Evolutionary conservation across 2,113 vertebrate genomes (phyloP), one percentile per base, ranked within the genome.

Genomic region (Carassius gibelio): DNA sequence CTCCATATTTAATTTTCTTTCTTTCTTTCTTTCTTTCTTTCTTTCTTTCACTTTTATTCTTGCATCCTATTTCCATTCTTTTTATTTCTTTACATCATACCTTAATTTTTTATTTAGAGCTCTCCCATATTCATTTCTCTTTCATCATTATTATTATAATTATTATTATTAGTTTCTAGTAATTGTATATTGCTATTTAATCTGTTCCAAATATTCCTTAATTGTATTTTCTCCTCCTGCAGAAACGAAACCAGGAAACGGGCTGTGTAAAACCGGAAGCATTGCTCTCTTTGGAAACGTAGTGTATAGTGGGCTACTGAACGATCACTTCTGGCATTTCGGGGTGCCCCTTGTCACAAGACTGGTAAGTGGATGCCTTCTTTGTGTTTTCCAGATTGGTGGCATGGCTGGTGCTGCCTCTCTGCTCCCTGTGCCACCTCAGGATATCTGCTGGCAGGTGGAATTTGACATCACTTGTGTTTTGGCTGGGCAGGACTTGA

Each of bases 221-320:
- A 11, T 81, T 4, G 78, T 82, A 42, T 17, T 71, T 6, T 85
- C 6, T 84, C 2, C 23, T 74, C 11, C 30, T 62, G 21, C 89
- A 94, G 93, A 94, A 93, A 89, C 88, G 72, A 94, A 94, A 90
- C 91, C 93, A 93, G 93, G 92, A 91, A 92, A 91, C 91, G 91
- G 90, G 91, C 85, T 91, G 89, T 94, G 89, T 90, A 94, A 94
- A 90, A 88, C 92, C 87, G 94, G 92, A 93, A 91, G 88, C 92
- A 92, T 94, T 90, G 90, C 93, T 91, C 83, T 94, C 85, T 93
- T 94, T 88, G 93, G 94, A 57, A 94, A 93, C 93, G 92, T 94
- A 88, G 92, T 94, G 84, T 94, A 92, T 91, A 91, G 91, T 69
- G 93, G 92, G 62, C 90, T 94, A 81, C 90, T 94, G 90, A 94